Conservation (phyloP, 2,888 invertebrate species). For the Lasioglossum vierecki region DNA sequence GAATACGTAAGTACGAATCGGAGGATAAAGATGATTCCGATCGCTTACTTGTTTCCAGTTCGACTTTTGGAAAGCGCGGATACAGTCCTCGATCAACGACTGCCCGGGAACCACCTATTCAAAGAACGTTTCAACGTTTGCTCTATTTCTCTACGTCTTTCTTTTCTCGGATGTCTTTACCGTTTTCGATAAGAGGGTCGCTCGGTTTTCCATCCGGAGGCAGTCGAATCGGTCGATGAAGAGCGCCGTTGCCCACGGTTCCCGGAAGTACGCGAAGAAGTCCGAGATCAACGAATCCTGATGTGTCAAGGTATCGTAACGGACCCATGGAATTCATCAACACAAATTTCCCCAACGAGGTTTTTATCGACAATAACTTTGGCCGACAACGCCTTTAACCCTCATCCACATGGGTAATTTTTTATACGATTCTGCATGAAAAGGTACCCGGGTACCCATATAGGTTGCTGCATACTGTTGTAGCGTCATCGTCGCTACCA, state of each 20-base stretch:
- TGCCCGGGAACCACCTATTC: slow-evolving; percentile 51
- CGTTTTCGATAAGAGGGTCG: slow-evolving; percentile 64
- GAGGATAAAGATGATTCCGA: neutral
- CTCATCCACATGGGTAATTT: too few species aligned
- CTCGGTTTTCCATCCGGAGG: slow-evolving; percentile 79
- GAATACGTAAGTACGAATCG: neutral
- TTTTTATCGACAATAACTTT: too few species aligned
- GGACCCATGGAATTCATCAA: too few species aligned
- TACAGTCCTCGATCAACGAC: slow-evolving; percentile 66
- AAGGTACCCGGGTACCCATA: too few species aligned
- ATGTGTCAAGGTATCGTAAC: neutral
- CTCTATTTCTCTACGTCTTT: too few species aligned
- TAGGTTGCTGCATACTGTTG: too few species aligned
- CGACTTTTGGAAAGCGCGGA: slow-evolving; percentile 56
- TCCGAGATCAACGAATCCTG: slow-evolving; percentile 87
- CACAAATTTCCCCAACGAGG: too few species aligned
- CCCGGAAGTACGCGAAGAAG: slow-evolving; percentile 88
- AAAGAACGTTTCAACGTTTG: neutral
- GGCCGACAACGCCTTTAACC: too few species aligned
- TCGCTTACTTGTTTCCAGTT: slow-evolving; percentile 69
- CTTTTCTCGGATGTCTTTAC: slow-evolving; percentile 36
- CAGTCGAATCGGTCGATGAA: slow-evolving; percentile 87
- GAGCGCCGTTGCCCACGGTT: slow-evolving; percentile 88
- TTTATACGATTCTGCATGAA: too few species aligned
- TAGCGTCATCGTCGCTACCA: too few species aligned